phyloP scores from a whole-genome alignment of 2,113 vertebrate species.

The Hippopotamus amphibius region DNA sequence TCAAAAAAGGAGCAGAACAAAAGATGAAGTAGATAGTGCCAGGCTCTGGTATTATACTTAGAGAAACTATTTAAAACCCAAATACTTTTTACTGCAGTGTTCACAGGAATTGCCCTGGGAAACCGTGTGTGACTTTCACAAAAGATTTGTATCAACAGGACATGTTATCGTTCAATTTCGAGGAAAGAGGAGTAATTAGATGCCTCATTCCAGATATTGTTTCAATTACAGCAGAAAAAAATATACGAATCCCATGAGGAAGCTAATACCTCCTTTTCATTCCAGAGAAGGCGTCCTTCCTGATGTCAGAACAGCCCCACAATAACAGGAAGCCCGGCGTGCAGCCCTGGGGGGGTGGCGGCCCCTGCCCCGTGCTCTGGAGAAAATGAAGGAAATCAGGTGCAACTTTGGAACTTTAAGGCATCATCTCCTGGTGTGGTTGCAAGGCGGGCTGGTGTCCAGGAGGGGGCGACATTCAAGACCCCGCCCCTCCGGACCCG shows the following conservation, averaged over 20 bases:
- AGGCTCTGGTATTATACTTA: not conserved
- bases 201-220: constrained; percentile 9
- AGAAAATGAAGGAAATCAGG: not conserved
- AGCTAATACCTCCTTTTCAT: not conserved
- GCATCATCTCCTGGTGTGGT: fast-evolving
- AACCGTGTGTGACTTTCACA: not conserved
- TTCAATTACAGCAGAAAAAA: constrained; percentile 33
- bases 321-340: fast-evolving
- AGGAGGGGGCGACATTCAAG: not conserved
- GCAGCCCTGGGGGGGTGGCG: fast-evolving
- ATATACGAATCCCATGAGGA: not conserved
- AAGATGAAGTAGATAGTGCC: not conserved
- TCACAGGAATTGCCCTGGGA: not conserved
- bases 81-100: fast-evolving
- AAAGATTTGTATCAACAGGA: constrained; percentile 32
- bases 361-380: not conserved
- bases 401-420: fast-evolving
- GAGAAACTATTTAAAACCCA: constrained; percentile 55
- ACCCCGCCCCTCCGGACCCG: not conserved
- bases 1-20: not conserved
- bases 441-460: not conserved
- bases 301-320: fast-evolving
- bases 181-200: constrained; percentile 43
- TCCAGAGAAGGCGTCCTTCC: not conserved
- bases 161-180: not conserved